Conservation (phyloP, 2,888 invertebrate species). For the Eilema sororculum region DNA sequence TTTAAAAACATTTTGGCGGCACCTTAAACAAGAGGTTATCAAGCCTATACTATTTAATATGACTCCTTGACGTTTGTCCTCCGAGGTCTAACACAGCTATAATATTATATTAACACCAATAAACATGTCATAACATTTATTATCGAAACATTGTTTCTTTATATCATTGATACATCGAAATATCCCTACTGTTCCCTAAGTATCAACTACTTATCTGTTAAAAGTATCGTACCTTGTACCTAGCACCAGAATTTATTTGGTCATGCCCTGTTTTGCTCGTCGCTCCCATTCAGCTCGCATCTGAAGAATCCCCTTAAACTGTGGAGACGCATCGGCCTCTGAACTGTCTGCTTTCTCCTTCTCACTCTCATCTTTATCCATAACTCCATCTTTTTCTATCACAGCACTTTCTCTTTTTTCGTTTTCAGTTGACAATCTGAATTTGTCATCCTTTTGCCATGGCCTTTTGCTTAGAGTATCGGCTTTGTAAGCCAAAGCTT, state of each 20-base stretch:
- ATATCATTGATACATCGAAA: slow-evolving; percentile 16
- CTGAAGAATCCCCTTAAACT: slow-evolving; percentile 91
- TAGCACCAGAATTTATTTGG: slow-evolving; percentile 86
- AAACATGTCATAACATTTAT: slow-evolving; percentile 19
- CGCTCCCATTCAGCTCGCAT: slow-evolving; percentile 93
- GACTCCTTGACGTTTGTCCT: slow-evolving; percentile 1
- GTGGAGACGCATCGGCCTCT: slow-evolving; percentile 81
- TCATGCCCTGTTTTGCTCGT: slow-evolving; percentile 90
- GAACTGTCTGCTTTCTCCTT: slow-evolving; percentile 69
- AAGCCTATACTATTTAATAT: slow-evolving; percentile 14
- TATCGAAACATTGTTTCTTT: slow-evolving; percentile 16
- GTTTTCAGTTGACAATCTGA: slow-evolving; percentile 70
- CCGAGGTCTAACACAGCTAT: slow-evolving; percentile 11
- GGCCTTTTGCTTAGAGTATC: slow-evolving; percentile 80
- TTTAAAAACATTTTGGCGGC: slow-evolving; percentile 7
- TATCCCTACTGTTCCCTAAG: slow-evolving; percentile 16
- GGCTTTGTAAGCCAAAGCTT: slow-evolving; percentile 77
- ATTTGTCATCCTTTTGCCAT: slow-evolving; percentile 78
- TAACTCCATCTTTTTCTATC: slow-evolving; percentile 76
- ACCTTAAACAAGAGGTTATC: background rate
- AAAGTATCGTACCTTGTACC: slow-evolving; percentile 61
- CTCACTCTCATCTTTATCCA: slow-evolving; percentile 68
- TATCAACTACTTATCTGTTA: slow-evolving; percentile 20
- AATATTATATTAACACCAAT: slow-evolving; percentile 22
- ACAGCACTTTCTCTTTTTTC: slow-evolving; percentile 78